Evolutionary conservation across 2,888 invertebrate genomes (phyloP), one percentile per base, ranked within the genome.

Genomic region (Drosophila koepferae): DNA sequence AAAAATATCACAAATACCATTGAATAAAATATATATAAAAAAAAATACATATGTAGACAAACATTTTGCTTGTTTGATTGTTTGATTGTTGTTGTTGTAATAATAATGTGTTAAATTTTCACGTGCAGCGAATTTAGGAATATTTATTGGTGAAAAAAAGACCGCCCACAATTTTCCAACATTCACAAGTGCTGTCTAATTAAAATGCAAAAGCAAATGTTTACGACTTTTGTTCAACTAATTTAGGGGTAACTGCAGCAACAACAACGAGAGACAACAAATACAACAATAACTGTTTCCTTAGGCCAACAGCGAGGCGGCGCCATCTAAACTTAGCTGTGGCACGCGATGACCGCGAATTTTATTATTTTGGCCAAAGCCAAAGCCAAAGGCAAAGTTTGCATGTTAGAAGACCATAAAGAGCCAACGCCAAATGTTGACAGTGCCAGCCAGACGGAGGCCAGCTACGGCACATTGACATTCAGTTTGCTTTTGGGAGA

Each of bases 261-360:
- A 71, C 56, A 65, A 64, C 38, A 58, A 38, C 46, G 54, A 54
- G 38, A 51, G 46, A 2, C 20, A 6, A 38, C 60, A 51, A 20
- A 18, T 18, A 69, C 60, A 63, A 58, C 41, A 16, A 14, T 16
- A 68, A 61, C 16, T 46, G 58, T 20, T 28, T 60, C 55, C 43
- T 38, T 51, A 60, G 54, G 54, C 74, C 58, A 56, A 68, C 58
- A 40, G 49, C 28, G 28, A 55, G 53, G 20, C 59, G 67, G 44
- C 63, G 62, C 51, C 58, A 63, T 81, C 53, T 66, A 84, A 86
- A 82, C 82, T 72, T 79, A 64, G 72, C 71, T 31, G 18, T 72
- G 66, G 61, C 84, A 85, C 88, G 88, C 86, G 88, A 85, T 85
- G 86, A 73, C 82, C 80, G 82, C 86, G 82, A 87, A 85, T 75